Base-by-base conservation (phyloP, 2,888 invertebrate genomes). In the Cantharis nigra region DNA sequence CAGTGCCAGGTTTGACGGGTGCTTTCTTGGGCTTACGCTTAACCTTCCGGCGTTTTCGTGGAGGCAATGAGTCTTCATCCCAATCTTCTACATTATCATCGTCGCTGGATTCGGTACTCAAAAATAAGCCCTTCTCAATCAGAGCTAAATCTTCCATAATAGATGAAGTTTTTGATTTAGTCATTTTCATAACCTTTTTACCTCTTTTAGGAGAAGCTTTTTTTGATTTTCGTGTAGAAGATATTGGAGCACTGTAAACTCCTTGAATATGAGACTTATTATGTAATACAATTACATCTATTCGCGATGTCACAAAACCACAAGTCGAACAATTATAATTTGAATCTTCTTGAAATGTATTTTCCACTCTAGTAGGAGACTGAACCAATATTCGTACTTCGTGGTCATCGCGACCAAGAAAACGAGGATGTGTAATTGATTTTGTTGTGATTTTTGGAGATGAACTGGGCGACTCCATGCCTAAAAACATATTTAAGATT, bases 271-370 rank as follows among this genome's bases (percentile, higher is more conserved):
- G 95, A 81, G 91, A 91, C 89, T 94, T 94, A 78, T 92, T 92
- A 85, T 96, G 95, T 80, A 93, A 88, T 79, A 94, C 92, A 85
- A 95, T 91, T 65, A 94, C 93, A 86, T 95, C 95, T 23, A 95
- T 89, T 28, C 95, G 91, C 14, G 90, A 89, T 30, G 94, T 92
- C 23, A 91, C 90, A 84, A 94, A 95, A 18, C 79, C 80, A 74
- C 85, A 85, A 13, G 77, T 76, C 14, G 80, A 76, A 75, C 85
- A 85, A 23, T 78, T 81, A 74, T 83, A 85, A 28, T 78, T 76
- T n/a, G 73, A 75, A 28, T 81, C 73, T 16, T 75, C 75, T 76
- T 78, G 62, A 23, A 80, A 78, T 69, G 78, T 77, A 18, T 73
- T 76, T 49, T 82, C 73, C 63, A 83, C 86, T 79, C 87, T 86